Percentiles rank a stretch among this genome's conserved stretches.
phyloP scores from a whole-genome alignment of 2,113 vertebrate genomes.

The Gadus chalcogrammus region DNA sequence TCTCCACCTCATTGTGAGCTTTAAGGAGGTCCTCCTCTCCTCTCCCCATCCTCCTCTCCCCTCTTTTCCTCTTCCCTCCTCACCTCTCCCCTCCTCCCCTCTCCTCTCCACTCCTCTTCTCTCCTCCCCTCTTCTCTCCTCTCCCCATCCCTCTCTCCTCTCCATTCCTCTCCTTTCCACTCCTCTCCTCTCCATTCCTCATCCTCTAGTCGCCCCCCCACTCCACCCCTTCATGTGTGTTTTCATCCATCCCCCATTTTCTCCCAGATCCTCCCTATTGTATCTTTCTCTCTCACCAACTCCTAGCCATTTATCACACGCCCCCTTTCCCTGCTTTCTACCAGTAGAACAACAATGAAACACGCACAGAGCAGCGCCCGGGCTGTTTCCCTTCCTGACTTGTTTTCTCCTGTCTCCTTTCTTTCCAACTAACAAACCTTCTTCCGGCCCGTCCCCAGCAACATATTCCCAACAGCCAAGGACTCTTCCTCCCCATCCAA shows the following conservation, averaged over 20 bases:
- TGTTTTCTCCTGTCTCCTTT: too few relatives aligned
- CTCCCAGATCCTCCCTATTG: too few relatives aligned
- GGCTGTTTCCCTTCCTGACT: too few relatives aligned
- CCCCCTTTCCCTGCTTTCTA: too few relatives aligned
- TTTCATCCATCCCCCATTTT: too few relatives aligned
- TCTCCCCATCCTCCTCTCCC: background rate
- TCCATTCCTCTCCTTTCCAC: constrained; percentile 1
- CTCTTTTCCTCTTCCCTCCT: constrained; percentile 15
- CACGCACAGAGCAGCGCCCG: too few relatives aligned
- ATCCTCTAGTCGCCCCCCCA: constrained; percentile 1
- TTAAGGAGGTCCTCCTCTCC: constrained; percentile 42
- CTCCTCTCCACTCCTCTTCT: background rate
- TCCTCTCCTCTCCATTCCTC: background rate
- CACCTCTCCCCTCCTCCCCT: constrained; percentile 5
- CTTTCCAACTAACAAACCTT: background rate
- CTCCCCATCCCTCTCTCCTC: background rate
- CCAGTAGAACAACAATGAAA: too few relatives aligned
- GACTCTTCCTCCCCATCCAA: constrained; percentile 19
- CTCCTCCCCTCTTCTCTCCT: background rate
- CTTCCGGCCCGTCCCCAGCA: background rate
- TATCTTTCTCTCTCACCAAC: too few relatives aligned
- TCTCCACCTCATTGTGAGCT: constrained; percentile 59
- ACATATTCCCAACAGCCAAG: constrained; percentile 5
- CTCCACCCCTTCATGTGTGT: background rate
- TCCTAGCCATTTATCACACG: too few relatives aligned